Percentiles rank a stretch among this genome's conserved stretches.
Evolutionary conservation across 2,113 vertebrate genomes (phyloP).

Genomic region (Garra rufa): DNA sequence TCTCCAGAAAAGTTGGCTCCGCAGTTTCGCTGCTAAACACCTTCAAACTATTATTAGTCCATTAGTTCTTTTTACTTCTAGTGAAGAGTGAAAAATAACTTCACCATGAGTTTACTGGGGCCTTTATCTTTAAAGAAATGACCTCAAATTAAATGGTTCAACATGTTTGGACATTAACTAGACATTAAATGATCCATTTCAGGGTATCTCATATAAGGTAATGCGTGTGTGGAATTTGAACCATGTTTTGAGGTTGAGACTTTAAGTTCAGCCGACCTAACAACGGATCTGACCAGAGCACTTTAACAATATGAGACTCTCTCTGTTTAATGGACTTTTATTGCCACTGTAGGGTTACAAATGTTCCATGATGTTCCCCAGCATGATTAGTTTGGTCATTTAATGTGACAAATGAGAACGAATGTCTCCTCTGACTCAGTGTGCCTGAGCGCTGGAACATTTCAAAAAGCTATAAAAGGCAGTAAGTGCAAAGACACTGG

Average conservation of each 20-base stretch:
- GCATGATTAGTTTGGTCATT: slow-evolving; percentile 22
- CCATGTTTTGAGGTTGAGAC: not conserved
- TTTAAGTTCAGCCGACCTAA: not conserved
- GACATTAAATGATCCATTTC: not conserved
- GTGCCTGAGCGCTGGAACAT: not conserved
- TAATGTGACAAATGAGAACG: slow-evolving; percentile 26
- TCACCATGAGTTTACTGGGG: too few species aligned
- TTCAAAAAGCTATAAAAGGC: slow-evolving; percentile 30
- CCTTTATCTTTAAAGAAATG: not conserved
- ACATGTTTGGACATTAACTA: slow-evolving; percentile 46
- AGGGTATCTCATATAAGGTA: not conserved
- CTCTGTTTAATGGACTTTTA: slow-evolving; percentile 11
- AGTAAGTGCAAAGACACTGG: slow-evolving; percentile 11
- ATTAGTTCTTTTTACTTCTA: too few species aligned
- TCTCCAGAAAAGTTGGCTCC: too few species aligned
- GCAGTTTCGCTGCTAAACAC: too few species aligned
- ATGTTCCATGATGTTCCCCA: slow-evolving; percentile 17
- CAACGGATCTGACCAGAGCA: not conserved
- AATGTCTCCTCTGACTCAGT: slow-evolving; percentile 3
- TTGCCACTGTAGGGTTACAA: not conserved
- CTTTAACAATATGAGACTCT: slow-evolving; percentile 10
- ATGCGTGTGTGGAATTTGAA: not conserved
- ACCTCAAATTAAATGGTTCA: slow-evolving; percentile 37
- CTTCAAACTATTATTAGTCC: too few species aligned
- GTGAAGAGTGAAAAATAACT: too few species aligned